Evolutionary conservation across 2,113 vertebrate genomes (phyloP).

Genomic region (Bubalus kerabau): DNA sequence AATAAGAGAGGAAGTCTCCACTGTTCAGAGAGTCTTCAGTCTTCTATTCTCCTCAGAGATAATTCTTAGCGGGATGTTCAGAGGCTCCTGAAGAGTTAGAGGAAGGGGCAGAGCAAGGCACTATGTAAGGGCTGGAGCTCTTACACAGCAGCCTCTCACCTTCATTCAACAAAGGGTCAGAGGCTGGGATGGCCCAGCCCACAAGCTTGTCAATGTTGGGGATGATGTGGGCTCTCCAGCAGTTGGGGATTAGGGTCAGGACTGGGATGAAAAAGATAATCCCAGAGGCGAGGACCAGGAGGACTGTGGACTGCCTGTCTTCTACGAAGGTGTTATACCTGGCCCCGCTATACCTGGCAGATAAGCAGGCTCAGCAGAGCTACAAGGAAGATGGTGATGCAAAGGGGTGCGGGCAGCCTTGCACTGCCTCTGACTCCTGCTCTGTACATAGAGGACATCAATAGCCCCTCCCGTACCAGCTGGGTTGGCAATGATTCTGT

Average conservation of each 20-base stretch:
- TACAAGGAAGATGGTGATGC: conserved; percentile 78
- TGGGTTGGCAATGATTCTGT: conserved; percentile 83
- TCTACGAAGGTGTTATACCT: conserved; percentile 84
- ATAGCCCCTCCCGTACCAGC: conserved; percentile 85
- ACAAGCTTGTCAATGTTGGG: conserved; percentile 38
- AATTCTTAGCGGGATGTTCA: conserved; percentile 45
- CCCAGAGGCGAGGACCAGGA: conserved; percentile 76
- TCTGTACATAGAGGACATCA: conserved; percentile 86
- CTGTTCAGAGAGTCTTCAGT: not conserved
- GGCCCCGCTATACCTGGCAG: conserved; percentile 76
- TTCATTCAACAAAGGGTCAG: not conserved
- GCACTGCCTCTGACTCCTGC: conserved; percentile 64
- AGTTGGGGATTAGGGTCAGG: conserved; percentile 71
- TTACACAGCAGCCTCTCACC: not conserved
- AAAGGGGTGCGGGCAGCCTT: conserved; percentile 82
- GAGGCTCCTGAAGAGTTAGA: not conserved
- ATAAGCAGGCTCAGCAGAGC: conserved; percentile 77
- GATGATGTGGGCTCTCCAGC: conserved; percentile 42
- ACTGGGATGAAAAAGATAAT: conserved; percentile 76
- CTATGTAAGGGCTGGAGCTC: not conserved
- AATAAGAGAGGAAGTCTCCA: not conserved
- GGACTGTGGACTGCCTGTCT: conserved; percentile 78
- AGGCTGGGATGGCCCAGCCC: not conserved
- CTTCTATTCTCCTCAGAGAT: not conserved
- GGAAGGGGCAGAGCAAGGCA: not conserved